phyloP scores from a whole-genome alignment of 2,113 vertebrate species.

The Engraulis encrasicolus region DNA sequence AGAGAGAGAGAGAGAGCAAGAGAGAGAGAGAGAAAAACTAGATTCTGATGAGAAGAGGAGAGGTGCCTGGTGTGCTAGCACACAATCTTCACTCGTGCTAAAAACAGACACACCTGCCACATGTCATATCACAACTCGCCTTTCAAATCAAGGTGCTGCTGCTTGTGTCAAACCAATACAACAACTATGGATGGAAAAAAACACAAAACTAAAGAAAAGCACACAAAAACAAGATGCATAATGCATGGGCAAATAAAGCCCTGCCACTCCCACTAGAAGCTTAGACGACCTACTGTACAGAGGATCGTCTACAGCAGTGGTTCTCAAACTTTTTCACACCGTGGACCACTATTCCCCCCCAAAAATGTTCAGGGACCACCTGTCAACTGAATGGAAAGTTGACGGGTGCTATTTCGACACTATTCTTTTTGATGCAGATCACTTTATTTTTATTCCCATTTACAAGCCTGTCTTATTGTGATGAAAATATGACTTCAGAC shows the following conservation, averaged over 20 bases:
- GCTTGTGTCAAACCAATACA: not conserved
- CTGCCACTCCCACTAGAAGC: not conserved
- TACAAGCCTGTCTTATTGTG: too few species aligned
- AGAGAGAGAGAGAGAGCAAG: not conserved
- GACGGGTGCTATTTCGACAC: too few species aligned
- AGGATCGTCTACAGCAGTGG: too few species aligned
- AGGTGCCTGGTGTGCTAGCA: not conserved
- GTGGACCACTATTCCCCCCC: too few species aligned
- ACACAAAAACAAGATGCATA: not conserved
- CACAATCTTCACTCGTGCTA: not conserved
- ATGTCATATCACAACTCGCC: not conserved
- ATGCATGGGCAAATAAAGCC: not conserved
- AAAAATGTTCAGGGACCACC: too few species aligned
- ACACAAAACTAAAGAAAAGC: not conserved
- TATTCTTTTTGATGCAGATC: too few species aligned
- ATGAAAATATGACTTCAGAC: too few species aligned
- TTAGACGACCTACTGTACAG: not conserved
- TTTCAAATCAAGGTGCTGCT: not conserved
- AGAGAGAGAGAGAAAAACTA: conserved; percentile 14
- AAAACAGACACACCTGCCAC: not conserved
- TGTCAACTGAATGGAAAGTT: too few species aligned
- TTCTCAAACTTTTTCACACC: too few species aligned
- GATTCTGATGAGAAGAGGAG: not conserved
- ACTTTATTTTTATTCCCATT: too few species aligned
- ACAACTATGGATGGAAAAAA: not conserved